These are phyloP conservation scores for Schizopygopsis pylzovi DNA, from an alignment of 2,797 vertebrate species.

Conservation along the genomic window DNA sequence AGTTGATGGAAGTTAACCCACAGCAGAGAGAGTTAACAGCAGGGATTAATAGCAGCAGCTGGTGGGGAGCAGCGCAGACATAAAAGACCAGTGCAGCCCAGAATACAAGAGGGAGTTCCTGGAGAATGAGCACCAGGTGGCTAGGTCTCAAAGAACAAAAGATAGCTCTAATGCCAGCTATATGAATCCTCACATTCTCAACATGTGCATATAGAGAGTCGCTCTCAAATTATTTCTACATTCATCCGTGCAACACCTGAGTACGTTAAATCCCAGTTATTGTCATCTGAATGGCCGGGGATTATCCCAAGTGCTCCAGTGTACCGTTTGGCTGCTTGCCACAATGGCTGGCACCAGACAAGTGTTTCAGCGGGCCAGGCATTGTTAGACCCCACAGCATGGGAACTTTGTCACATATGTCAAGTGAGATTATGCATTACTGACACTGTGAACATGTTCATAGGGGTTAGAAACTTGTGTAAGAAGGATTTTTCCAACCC, in stretches of 20 bases:
- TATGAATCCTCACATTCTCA: constrained; percentile 74
- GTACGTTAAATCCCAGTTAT: constrained; percentile 57
- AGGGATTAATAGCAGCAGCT: constrained; percentile 75
- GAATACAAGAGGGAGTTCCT: constrained; percentile 79
- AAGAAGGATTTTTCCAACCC: constrained; percentile 20
- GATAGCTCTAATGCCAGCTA: constrained; percentile 71
- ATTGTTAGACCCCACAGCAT: constrained; percentile 43
- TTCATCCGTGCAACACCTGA: constrained; percentile 74
- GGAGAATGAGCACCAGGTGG: constrained; percentile 80
- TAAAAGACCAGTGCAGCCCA: constrained; percentile 69
- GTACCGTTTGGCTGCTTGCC: constrained; percentile 34
- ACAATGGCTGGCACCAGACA: constrained; percentile 33
- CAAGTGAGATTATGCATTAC: constrained; percentile 39
- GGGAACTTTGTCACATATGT: constrained; percentile 54
- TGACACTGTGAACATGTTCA: constrained; percentile 36
- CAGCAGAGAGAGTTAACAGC: constrained; percentile 64
- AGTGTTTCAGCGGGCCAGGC: constrained; percentile 2
- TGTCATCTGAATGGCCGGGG: constrained; percentile 29
- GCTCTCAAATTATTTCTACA: constrained; percentile 69
- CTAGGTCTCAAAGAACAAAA: constrained; percentile 74
- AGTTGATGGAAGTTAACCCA: constrained; percentile 67
- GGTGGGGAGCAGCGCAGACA: constrained; percentile 69
- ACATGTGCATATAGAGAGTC: constrained; percentile 67
- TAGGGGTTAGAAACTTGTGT: constrained; percentile 31
- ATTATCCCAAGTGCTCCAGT: constrained; percentile 44